Evolutionary conservation across 2,113 vertebrate species (phyloP).

Genomic region (Salvelinus namaycush): DNA sequence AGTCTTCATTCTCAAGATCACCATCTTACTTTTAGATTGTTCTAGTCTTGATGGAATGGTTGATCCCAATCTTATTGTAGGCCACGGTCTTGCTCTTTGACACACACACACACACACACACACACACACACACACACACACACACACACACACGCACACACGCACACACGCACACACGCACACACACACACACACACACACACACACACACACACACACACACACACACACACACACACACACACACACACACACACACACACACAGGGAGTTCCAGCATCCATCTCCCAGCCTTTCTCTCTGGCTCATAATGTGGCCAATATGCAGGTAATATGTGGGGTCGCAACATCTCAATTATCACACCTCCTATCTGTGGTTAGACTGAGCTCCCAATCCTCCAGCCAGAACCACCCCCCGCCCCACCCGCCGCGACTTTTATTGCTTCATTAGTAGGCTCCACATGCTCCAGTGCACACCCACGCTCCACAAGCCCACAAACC

Average conservation of each 20-base stretch:
- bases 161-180: slow-evolving; percentile 16
- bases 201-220: slow-evolving; percentile 28
- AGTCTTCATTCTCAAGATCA: not conserved
- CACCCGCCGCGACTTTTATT: slow-evolving; percentile 90
- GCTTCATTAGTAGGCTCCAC: slow-evolving; percentile 93
- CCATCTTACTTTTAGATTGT: too few relatives aligned
- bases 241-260: slow-evolving; percentile 26
- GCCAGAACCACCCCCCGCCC: slow-evolving; percentile 41
- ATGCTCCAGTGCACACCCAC: slow-evolving; percentile 78
- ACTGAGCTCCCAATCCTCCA: slow-evolving; percentile 45
- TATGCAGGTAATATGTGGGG: slow-evolving; percentile 76
- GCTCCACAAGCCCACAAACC: slow-evolving; percentile 56
- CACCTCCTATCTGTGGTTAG: slow-evolving; percentile 69
- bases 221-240: not conserved
- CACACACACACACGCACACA: not conserved
- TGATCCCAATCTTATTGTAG: not conserved
- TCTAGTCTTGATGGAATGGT: not conserved
- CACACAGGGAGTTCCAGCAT: slow-evolving; percentile 12
- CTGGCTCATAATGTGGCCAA: slow-evolving; percentile 58
- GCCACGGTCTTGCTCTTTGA: not conserved
- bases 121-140: not conserved
- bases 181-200: slow-evolving; percentile 26
- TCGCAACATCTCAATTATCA: slow-evolving; percentile 80
- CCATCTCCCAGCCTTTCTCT: slow-evolving; percentile 33
- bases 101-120: not conserved